phyloP scores from a whole-genome alignment of 2,113 vertebrate genomes.

The Tragelaphus strepsiceros region DNA sequence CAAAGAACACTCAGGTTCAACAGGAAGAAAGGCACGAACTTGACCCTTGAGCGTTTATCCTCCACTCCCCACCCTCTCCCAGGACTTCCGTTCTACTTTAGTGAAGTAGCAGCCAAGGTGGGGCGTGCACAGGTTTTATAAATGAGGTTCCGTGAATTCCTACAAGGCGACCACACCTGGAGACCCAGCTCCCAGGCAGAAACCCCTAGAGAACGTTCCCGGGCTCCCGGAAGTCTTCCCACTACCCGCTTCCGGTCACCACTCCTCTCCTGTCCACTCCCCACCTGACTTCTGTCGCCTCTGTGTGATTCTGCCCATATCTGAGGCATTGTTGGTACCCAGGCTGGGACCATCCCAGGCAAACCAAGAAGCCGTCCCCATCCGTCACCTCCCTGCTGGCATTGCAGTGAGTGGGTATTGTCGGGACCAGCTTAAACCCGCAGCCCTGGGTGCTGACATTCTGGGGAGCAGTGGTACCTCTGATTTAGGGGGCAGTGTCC shows the following conservation, averaged over 20 bases:
- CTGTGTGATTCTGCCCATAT: background rate
- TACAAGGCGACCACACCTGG: background rate
- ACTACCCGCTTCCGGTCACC: accelerated
- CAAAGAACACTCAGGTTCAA: background rate
- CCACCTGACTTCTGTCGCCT: background rate
- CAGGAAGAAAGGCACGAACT: background rate
- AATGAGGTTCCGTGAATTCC: background rate
- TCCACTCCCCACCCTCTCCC: background rate
- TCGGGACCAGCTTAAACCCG: background rate
- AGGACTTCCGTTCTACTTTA: background rate
- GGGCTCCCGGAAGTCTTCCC: background rate
- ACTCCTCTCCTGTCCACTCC: background rate
- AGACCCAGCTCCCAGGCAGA: background rate
- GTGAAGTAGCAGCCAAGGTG: background rate
- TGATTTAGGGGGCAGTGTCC: background rate
- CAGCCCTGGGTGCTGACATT: background rate
- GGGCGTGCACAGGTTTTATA: background rate
- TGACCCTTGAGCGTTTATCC: background rate
- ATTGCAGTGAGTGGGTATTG: accelerated
- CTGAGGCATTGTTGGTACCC: background rate
- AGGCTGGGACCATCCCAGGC: background rate
- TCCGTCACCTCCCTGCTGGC: background rate
- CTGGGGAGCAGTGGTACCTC: background rate
- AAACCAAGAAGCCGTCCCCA: background rate
- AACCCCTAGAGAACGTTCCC: background rate